A percentile compares a stretch with the other conserved stretches of the same genome.
These are phyloP conservation scores for Bos javanicus DNA, from an alignment of 2,113 vertebrate genomes.

Conservation along the genomic window DNA sequence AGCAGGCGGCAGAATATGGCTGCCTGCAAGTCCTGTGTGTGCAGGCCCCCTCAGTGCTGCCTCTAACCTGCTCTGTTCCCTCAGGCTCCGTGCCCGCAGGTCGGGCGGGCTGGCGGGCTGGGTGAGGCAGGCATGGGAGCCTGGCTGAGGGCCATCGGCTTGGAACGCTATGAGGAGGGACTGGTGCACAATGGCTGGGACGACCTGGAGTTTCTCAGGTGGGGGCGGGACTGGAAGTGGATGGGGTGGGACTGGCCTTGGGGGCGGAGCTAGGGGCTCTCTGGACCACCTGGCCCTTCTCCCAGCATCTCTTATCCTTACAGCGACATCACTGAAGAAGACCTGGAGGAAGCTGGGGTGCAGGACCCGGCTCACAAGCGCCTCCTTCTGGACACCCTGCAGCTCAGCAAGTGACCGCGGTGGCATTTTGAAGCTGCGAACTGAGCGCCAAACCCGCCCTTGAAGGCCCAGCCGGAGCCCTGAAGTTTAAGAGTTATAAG, in stretches of 20 bases:
- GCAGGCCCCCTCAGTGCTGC: not conserved
- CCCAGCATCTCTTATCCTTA: not conserved
- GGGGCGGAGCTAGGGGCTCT: not conserved
- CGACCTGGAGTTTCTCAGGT: conserved; percentile 97
- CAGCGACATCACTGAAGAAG: conserved; percentile 97
- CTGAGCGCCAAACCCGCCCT: not conserved
- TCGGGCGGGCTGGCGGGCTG: conserved; percentile 82
- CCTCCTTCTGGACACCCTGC: conserved; percentile 91
- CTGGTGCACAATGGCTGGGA: conserved; percentile 97
- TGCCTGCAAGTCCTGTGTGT: not conserved
- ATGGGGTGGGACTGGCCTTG: not conserved
- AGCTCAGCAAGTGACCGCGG: conserved; percentile 82
- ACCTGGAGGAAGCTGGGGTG: conserved; percentile 95
- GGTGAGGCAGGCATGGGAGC: conserved; percentile 90
- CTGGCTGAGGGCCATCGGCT: conserved; percentile 91
- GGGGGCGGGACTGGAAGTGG: conserved; percentile 26
- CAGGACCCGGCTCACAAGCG: conserved; percentile 91
- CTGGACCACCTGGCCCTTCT: not conserved
- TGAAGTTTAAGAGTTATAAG: not conserved
- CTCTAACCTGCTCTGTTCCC: not conserved
- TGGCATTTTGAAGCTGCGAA: not conserved
- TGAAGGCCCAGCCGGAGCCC: not conserved
- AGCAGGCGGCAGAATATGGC: not conserved
- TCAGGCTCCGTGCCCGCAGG: conserved; percentile 81
- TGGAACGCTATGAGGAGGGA: conserved; percentile 93